A percentile compares a stretch with the other conserved stretches of the same genome.
phyloP scores from a whole-genome alignment of 2,888 invertebrate genomes.

The Latrodectus hesperus region DNA sequence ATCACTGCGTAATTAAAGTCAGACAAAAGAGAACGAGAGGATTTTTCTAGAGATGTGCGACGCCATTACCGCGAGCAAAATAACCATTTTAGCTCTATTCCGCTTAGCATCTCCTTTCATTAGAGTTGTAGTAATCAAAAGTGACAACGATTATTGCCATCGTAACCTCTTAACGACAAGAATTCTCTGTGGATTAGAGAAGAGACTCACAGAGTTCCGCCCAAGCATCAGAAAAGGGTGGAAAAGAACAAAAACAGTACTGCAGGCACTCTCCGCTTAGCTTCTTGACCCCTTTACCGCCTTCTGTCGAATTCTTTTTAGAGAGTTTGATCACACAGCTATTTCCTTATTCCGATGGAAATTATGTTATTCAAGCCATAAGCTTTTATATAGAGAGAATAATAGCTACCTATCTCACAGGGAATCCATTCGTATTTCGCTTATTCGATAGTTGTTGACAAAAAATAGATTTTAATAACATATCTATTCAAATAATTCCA shows the following conservation, averaged over 20 bases:
- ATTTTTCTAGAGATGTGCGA: background rate
- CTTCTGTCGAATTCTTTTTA: background rate
- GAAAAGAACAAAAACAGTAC: background rate
- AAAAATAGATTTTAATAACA: background rate
- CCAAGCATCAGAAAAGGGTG: background rate
- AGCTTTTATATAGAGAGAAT: background rate
- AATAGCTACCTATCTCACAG: background rate
- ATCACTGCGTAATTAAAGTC: background rate
- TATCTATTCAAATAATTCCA: background rate
- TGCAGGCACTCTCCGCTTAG: background rate
- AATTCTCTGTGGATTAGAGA: constrained; percentile 24
- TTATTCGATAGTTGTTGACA: background rate
- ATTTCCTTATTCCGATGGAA: constrained; percentile 1
- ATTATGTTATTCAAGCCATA: background rate
- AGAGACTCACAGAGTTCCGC: constrained; percentile 16
- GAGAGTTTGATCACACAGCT: background rate
- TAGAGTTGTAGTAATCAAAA: constrained; percentile 39
- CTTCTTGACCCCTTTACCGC: background rate
- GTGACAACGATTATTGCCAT: constrained; percentile 40
- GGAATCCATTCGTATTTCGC: background rate
- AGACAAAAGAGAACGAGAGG: background rate
- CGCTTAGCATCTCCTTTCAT: constrained; percentile 24
- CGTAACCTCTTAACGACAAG: constrained; percentile 35
- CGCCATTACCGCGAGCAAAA: background rate
- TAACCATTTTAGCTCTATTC: constrained; percentile 20